These are phyloP conservation scores for Panurus biarmicus DNA, from an alignment of 2,113 vertebrate genomes.

Conservation along the genomic window DNA sequence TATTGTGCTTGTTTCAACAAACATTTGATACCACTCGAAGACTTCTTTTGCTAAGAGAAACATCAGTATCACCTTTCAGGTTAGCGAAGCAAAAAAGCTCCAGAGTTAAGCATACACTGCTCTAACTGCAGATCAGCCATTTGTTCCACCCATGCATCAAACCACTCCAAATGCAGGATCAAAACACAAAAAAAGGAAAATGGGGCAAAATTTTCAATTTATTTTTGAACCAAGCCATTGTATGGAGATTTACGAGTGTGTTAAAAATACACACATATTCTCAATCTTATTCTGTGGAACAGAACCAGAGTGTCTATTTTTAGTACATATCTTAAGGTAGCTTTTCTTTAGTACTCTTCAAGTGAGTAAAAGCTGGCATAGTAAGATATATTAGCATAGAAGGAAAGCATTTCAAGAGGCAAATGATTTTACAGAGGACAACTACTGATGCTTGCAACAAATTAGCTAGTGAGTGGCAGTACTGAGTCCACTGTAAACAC, in stretches of 20 bases:
- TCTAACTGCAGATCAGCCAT: neutral
- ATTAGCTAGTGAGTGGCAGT: neutral
- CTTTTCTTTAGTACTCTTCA: neutral
- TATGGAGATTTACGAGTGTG: neutral
- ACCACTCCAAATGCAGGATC: neutral
- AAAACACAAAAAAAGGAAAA: neutral
- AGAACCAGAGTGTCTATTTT: neutral
- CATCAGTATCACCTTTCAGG: neutral
- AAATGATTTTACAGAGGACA: neutral
- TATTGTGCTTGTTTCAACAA: neutral
- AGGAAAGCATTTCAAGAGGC: neutral
- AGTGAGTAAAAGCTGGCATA: neutral
- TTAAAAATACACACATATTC: neutral
- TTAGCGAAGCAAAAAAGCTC: neutral
- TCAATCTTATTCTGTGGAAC: neutral
- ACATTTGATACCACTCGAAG: neutral
- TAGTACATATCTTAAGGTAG: neutral
- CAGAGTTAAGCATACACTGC: accelerated
- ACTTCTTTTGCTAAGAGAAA: neutral
- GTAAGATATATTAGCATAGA: neutral
- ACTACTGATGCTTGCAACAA: neutral
- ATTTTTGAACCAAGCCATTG: neutral
- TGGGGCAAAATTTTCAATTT: neutral
- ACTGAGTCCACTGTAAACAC: neutral
- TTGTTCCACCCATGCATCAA: neutral